Conservation (phyloP, 2,888 invertebrate species). For the Ypsolopha scabrella region DNA sequence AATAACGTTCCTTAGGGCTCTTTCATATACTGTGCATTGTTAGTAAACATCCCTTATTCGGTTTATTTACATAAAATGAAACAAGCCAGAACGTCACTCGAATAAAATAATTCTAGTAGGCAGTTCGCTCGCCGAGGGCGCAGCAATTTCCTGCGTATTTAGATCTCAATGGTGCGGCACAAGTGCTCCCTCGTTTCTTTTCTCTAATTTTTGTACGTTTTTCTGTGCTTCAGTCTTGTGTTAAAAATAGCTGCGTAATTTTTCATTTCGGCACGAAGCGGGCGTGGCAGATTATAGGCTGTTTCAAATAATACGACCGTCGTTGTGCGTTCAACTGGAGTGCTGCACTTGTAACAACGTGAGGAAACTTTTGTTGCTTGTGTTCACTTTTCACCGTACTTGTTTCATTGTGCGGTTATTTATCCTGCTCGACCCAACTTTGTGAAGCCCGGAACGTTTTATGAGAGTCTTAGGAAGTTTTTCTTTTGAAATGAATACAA, state of each 20-base stretch:
- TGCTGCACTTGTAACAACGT: slow-evolving; percentile 28
- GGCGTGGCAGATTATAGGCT: slow-evolving; percentile 67
- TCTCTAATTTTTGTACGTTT: slow-evolving; percentile 68
- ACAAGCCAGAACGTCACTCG: slow-evolving; percentile 59
- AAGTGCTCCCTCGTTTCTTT: slow-evolving; percentile 65
- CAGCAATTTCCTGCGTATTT: slow-evolving; percentile 67
- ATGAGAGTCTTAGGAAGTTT: slow-evolving; percentile 43
- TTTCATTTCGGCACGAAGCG: slow-evolving; percentile 65
- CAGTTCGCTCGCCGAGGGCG: slow-evolving; percentile 33
- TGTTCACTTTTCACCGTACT: slow-evolving; percentile 43
- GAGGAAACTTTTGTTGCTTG: slow-evolving; percentile 46
- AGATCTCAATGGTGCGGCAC: slow-evolving; percentile 68
- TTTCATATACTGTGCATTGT: slow-evolving; percentile 36
- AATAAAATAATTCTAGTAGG: slow-evolving; percentile 49
- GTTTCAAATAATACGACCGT: slow-evolving; percentile 58
- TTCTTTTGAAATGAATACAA: slow-evolving; percentile 40
- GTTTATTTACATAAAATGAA: slow-evolving; percentile 63
- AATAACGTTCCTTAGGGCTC: slow-evolving; percentile 9
- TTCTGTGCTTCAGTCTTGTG: slow-evolving; percentile 60
- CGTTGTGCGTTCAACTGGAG: slow-evolving; percentile 45
- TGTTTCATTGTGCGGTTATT: slow-evolving; percentile 40
- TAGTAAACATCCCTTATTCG: slow-evolving; percentile 51
- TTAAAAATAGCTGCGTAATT: slow-evolving; percentile 68
- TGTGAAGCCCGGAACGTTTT: slow-evolving; percentile 37
- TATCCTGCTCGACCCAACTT: slow-evolving; percentile 35